These are phyloP conservation scores for Oryzias celebensis DNA, from an alignment of 2,113 vertebrate genomes.

Conservation along the genomic window DNA sequence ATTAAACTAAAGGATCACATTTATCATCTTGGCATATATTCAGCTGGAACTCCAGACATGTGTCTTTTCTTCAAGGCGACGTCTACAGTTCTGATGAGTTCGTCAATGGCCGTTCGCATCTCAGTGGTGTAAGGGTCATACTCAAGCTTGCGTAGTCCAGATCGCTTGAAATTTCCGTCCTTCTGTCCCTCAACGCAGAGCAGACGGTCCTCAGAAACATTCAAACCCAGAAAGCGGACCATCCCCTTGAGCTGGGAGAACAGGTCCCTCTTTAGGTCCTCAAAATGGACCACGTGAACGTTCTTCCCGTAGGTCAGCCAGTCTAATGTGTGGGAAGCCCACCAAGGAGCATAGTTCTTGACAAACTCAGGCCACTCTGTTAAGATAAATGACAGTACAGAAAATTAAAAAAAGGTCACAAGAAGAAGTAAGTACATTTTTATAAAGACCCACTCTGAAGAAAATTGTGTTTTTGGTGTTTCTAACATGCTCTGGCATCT, in stretches of 20 bases:
- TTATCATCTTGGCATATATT: conserved; percentile 94
- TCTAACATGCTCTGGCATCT: no score
- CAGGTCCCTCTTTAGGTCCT: conserved; percentile 89
- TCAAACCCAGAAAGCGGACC: conserved; percentile 85
- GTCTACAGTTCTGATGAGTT: conserved; percentile 89
- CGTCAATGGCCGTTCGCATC: conserved; percentile 83
- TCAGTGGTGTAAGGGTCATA: conserved; percentile 91
- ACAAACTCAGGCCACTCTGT: conserved; percentile 98
- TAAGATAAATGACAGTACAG: conserved; percentile 11
- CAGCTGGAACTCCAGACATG: conserved; percentile 86
- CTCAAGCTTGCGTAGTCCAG: conserved; percentile 90
- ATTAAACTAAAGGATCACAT: conserved; percentile 17
- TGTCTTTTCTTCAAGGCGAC: conserved; percentile 82
- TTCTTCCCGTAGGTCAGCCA: conserved; percentile 89
- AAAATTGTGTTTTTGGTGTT: no score
- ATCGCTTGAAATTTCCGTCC: conserved; percentile 96
- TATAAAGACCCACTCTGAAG: no score
- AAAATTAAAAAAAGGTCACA: not conserved
- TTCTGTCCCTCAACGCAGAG: conserved; percentile 96
- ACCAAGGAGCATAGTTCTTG: conserved; percentile 94
- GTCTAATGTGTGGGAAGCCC: conserved; percentile 94
- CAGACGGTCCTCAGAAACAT: conserved; percentile 87
- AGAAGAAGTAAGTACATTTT: no score
- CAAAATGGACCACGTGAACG: conserved; percentile 94
- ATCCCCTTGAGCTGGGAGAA: conserved; percentile 88